Conservation (phyloP, 2,113 vertebrate species). For the Platichthys stellatus region DNA sequence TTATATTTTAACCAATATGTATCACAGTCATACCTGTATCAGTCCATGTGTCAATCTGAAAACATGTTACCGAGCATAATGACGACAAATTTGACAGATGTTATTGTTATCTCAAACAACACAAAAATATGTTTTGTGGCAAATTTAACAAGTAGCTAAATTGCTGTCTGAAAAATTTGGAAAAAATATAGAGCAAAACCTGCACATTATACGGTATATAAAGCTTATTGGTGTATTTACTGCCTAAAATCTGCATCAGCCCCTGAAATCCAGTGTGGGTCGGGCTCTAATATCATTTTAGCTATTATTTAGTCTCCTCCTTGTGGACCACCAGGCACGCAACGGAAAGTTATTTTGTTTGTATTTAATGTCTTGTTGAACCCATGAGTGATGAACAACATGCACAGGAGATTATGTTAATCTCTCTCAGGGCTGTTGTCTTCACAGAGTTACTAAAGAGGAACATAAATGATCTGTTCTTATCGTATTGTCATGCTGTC, state of each 20-base stretch:
- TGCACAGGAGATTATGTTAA: slow-evolving; percentile 37
- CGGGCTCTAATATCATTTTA: not conserved
- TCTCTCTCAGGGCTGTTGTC: not conserved
- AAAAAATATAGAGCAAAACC: too few relatives aligned
- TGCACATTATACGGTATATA: too few relatives aligned
- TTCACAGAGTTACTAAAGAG: slow-evolving; percentile 7
- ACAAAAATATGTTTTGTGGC: too few relatives aligned
- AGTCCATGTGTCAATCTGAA: too few relatives aligned
- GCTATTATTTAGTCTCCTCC: not conserved
- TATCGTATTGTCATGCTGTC: not conserved
- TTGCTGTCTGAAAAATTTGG: too few relatives aligned
- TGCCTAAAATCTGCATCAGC: not conserved
- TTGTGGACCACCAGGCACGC: not conserved
- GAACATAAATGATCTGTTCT: slow-evolving; percentile 23
- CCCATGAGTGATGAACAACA: not conserved
- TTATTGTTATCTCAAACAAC: too few relatives aligned
- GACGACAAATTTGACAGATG: too few relatives aligned
- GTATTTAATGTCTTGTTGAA: not conserved
- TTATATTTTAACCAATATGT: too few relatives aligned
- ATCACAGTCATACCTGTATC: too few relatives aligned
- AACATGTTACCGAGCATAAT: too few relatives aligned
- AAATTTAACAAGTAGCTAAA: too few relatives aligned
- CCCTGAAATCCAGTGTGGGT: not conserved
- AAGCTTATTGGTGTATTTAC: not conserved
- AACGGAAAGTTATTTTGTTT: not conserved